Evolutionary conservation across 2,888 invertebrate species (phyloP).

Genomic region (Branchinecta sandiegonensis): DNA sequence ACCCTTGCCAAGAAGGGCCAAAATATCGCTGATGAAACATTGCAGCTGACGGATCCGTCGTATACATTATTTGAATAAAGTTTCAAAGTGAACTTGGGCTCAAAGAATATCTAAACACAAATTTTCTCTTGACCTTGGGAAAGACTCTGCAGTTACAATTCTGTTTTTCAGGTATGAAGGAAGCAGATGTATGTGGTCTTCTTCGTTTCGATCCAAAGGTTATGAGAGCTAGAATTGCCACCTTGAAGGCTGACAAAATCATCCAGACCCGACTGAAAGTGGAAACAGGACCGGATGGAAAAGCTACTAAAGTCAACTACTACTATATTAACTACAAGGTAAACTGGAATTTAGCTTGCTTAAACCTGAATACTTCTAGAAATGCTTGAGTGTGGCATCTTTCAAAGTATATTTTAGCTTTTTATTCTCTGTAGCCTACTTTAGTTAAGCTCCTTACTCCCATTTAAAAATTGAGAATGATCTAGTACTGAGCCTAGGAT

Average conservation of each 20-base stretch:
- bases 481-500: too few relatives aligned
- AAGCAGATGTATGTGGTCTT: conserved; percentile 55
- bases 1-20: too few relatives aligned
- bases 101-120: too few relatives aligned
- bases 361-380: neutral
- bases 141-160: too few relatives aligned
- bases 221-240: conserved; percentile 69
- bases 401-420: neutral
- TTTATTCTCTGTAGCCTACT: neutral
- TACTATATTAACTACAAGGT: conserved; percentile 92
- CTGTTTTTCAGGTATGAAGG: conserved; percentile 35
- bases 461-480: too few relatives aligned
- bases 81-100: too few relatives aligned
- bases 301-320: conserved; percentile 89
- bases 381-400: neutral
- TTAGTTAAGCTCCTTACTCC: too few relatives aligned
- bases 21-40: too few relatives aligned
- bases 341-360: conserved; percentile 22
- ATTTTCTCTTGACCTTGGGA: too few relatives aligned
- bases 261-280: conserved; percentile 79
- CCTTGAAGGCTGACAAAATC: conserved; percentile 79
- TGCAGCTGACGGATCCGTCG: too few relatives aligned
- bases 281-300: conserved; percentile 88
- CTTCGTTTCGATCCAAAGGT: conserved; percentile 87
- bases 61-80: too few relatives aligned